These are phyloP conservation scores for Agonopterix heracliana DNA, from an alignment of 2,888 invertebrate species.

Conservation along the genomic window DNA sequence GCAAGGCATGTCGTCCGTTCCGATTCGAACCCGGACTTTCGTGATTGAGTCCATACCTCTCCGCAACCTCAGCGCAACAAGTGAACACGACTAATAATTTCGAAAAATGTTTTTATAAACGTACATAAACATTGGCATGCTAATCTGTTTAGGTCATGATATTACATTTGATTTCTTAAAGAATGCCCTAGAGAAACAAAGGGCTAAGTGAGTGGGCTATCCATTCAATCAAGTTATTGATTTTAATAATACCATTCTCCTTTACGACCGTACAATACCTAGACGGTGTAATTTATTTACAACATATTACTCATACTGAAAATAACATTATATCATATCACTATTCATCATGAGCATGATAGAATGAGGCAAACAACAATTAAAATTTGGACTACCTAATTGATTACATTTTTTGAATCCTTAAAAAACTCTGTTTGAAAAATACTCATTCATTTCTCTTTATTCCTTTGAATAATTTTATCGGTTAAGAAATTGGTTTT, in stretches of 20 bases:
- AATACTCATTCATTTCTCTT: too few species aligned
- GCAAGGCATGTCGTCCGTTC: too few species aligned
- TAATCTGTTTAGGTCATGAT: conserved; percentile 4
- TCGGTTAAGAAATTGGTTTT: too few species aligned
- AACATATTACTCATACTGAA: conserved; percentile 17
- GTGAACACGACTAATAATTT: too few species aligned
- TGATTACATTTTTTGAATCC: too few species aligned
- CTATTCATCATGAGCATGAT: not conserved
- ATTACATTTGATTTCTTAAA: conserved; percentile 7
- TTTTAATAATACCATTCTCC: conserved; percentile 21
- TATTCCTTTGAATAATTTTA: too few species aligned
- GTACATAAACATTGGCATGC: not conserved
- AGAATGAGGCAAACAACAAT: too few species aligned
- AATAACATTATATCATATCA: conserved; percentile 4
- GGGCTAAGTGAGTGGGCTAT: conserved; percentile 10
- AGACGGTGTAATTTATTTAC: conserved; percentile 15
- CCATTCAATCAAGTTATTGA: conserved; percentile 26
- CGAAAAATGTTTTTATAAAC: not conserved
- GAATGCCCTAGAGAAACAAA: conserved; percentile 2
- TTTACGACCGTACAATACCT: conserved; percentile 16
- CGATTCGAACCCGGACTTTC: too few species aligned
- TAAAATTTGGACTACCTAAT: too few species aligned
- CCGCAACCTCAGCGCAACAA: too few species aligned
- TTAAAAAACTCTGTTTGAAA: too few species aligned
- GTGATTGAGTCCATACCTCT: too few species aligned